phyloP scores from a whole-genome alignment of 2,888 invertebrate genomes.

The Caenorhabditis auriculariae region DNA sequence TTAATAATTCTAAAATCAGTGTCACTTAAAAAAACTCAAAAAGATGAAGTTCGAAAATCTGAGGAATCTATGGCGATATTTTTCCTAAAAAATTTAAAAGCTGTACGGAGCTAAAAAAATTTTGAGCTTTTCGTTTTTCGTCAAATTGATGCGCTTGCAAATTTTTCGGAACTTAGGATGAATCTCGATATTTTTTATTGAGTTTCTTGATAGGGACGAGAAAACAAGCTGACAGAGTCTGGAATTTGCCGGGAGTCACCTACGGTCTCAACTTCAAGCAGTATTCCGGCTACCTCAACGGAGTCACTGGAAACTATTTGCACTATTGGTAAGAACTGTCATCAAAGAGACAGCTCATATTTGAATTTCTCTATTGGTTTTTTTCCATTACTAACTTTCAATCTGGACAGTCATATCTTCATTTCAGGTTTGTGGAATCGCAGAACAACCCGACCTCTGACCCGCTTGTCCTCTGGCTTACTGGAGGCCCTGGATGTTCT shows the following conservation, averaged over 20 bases:
- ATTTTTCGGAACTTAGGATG: too few species aligned
- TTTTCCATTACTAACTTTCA: background rate
- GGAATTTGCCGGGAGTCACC: conserved; percentile 48
- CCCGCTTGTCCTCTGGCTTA: conserved; percentile 66
- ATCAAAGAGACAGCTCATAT: background rate
- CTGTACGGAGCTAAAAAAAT: background rate
- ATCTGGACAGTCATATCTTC: conserved; percentile 5
- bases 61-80: conserved; percentile 5
- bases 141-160: background rate
- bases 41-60: conserved; percentile 12
- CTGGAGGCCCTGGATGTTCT: conserved; percentile 64
- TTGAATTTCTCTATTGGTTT: background rate
- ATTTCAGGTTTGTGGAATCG: conserved; percentile 55
- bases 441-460: conserved; percentile 63
- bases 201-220: conserved; percentile 26
- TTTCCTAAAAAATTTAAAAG: conserved; percentile 1
- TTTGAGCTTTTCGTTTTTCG: too few species aligned
- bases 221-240: conserved; percentile 46
- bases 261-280: conserved; percentile 64
- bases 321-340: conserved; percentile 66
- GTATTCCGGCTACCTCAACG: conserved; percentile 65
- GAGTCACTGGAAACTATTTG: conserved; percentile 57
- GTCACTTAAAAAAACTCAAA: too few species aligned
- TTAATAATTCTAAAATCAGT: too few species aligned
- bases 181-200: too few species aligned